phyloP scores from a whole-genome alignment of 2,797 vertebrate species.

The Sebastes ruberrimus region DNA sequence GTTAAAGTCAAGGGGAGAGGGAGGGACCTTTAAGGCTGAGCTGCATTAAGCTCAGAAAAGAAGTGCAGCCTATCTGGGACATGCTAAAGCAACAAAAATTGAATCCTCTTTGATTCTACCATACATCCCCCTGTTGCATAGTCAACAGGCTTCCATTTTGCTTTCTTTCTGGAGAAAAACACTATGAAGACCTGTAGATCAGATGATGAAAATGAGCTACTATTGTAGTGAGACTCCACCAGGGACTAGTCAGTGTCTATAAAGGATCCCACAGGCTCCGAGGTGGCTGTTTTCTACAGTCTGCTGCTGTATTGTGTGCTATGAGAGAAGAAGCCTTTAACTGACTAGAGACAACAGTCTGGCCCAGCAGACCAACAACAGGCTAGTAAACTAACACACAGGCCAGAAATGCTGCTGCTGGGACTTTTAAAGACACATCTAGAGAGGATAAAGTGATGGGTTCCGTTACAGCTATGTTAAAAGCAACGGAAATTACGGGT shows the following conservation, averaged over 20 bases:
- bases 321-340: constrained; percentile 8
- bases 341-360: neutral
- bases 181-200: constrained; percentile 4
- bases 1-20: constrained; percentile 27
- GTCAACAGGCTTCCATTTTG: neutral
- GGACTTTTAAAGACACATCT: neutral
- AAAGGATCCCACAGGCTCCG: neutral
- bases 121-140: no score
- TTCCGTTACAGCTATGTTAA: neutral
- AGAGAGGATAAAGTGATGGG: neutral
- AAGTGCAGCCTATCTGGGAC: constrained; percentile 31
- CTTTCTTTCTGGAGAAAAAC: neutral
- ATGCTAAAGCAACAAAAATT: neutral
- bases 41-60: constrained; percentile 16
- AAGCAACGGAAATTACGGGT: neutral
- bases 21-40: constrained; percentile 16
- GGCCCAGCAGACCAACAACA: neutral
- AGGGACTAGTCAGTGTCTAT: neutral
- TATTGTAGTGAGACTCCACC: neutral
- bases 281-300: no score
- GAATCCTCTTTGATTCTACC: neutral
- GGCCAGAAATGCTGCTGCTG: constrained; percentile 4
- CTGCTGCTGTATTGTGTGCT: neutral
- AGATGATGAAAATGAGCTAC: constrained; percentile 9
- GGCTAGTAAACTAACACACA: neutral